phyloP scores from a whole-genome alignment of 2,888 invertebrate genomes.

The Acleris holmiana region DNA sequence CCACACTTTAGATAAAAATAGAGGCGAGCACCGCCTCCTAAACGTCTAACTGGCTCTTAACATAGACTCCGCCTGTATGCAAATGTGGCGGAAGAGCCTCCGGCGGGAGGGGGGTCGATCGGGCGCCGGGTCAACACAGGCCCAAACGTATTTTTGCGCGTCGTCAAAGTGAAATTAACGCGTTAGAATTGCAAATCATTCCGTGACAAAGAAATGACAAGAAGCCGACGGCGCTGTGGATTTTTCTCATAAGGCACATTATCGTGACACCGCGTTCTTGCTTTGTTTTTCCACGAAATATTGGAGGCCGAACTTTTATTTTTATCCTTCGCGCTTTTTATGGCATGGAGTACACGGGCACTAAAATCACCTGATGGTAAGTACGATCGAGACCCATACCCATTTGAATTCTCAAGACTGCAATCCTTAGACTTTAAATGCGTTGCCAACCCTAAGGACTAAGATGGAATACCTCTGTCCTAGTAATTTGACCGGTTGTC shows the following conservation, averaged over 20 bases:
- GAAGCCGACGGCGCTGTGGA: slow-evolving; percentile 69
- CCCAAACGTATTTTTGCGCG: slow-evolving; percentile 75
- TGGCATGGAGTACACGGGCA: too few relatives aligned
- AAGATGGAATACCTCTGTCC: too few relatives aligned
- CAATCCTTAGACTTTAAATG: too few relatives aligned
- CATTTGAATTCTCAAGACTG: too few relatives aligned
- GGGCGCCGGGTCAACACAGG: slow-evolving; percentile 60
- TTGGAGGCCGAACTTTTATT: slow-evolving; percentile 62
- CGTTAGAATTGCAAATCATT: slow-evolving; percentile 82
- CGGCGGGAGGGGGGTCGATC: slow-evolving; percentile 49
- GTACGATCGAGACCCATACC: too few relatives aligned
- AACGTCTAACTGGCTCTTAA: slow-evolving; percentile 64
- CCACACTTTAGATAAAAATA: slow-evolving; percentile 42
- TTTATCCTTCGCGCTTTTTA: slow-evolving; percentile 38
- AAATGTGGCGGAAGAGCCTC: slow-evolving; percentile 71
- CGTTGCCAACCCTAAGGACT: too few relatives aligned
- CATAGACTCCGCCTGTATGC: slow-evolving; percentile 77
- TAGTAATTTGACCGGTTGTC: too few relatives aligned
- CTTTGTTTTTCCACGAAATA: slow-evolving; percentile 60
- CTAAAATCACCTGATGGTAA: too few relatives aligned
- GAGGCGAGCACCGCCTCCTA: slow-evolving; percentile 60
- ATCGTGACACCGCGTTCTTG: slow-evolving; percentile 49
- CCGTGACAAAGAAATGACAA: slow-evolving; percentile 77
- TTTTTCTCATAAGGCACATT: slow-evolving; percentile 77
- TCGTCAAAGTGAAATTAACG: slow-evolving; percentile 82